phyloP scores from a whole-genome alignment of 2,888 invertebrate species.

The Agrilus cyanescens region DNA sequence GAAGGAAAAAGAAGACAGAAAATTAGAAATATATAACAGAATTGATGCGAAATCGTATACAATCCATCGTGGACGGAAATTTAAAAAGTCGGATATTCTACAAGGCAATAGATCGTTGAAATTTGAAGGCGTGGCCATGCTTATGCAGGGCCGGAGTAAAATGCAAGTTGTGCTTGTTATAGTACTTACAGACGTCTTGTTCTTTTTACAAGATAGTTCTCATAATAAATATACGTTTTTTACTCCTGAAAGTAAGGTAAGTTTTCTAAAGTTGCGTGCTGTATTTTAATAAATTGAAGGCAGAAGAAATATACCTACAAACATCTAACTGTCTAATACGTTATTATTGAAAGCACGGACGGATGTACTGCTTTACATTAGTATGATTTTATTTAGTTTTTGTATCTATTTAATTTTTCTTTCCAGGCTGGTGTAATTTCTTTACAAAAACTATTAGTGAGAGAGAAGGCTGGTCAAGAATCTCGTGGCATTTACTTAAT shows the following conservation, averaged over 20 bases:
- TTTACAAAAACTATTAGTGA: constrained; percentile 77
- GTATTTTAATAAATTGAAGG: not conserved
- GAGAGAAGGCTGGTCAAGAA: constrained; percentile 89
- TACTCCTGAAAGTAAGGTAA: constrained; percentile 85
- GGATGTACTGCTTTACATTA: no score
- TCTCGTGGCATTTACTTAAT: constrained; percentile 84
- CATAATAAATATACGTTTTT: constrained; percentile 81
- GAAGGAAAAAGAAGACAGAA: constrained; percentile 78
- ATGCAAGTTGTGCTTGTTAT: constrained; percentile 81
- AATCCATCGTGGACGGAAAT: constrained; percentile 71
- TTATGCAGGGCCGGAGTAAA: constrained; percentile 86
- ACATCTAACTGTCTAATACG: no score
- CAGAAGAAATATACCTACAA: no score
- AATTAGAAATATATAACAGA: constrained; percentile 82
- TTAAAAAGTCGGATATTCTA: constrained; percentile 85
- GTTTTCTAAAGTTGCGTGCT: constrained; percentile 5
- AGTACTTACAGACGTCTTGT: constrained; percentile 81
- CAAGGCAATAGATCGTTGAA: constrained; percentile 71
- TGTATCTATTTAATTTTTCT: constrained; percentile 3
- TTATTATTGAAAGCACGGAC: no score
- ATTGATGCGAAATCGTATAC: constrained; percentile 90
- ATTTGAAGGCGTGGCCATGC: constrained; percentile 79
- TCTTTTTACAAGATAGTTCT: constrained; percentile 84
- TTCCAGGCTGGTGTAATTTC: constrained; percentile 83
- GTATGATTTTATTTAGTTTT: no score